phyloP scores from a whole-genome alignment of 2,888 invertebrate genomes.

The Pseudanteris insignis region DNA sequence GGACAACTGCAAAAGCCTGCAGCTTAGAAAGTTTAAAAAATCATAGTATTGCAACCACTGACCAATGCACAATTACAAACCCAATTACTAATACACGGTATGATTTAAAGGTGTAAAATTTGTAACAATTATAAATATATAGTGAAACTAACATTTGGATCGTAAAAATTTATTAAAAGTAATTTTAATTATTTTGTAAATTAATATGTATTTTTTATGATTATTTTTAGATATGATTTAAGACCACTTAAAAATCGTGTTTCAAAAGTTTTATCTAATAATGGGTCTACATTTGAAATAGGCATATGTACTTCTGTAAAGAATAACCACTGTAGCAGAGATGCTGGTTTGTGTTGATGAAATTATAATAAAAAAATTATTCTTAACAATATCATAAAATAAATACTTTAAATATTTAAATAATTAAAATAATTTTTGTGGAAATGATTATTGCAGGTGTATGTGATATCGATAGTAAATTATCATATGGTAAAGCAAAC shows the following conservation, averaged over 20 bases:
- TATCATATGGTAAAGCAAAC: conserved; percentile 54
- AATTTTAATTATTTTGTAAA: background rate
- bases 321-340: conserved; percentile 44
- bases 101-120: conserved; percentile 46
- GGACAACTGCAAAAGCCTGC: conserved; percentile 57
- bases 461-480: conserved; percentile 47
- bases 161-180: no score
- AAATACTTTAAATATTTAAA: background rate
- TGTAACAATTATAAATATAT: no score
- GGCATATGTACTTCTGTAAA: conserved; percentile 51
- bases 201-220: no score
- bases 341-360: conserved; percentile 52
- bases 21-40: conserved; percentile 50
- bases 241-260: conserved; percentile 49
- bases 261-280: conserved; percentile 31
- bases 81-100: conserved; percentile 56
- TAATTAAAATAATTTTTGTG: background rate
- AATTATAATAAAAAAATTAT: no score
- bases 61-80: conserved; percentile 52
- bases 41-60: conserved; percentile 47
- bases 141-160: no score
- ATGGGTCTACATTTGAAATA: conserved; percentile 48
- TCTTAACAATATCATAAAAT: background rate
- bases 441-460: conserved; percentile 48
- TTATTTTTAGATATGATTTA: conserved; percentile 52